Evolutionary conservation across 2,888 invertebrate genomes (phyloP).

Genomic region (Nowickia ferox): DNA sequence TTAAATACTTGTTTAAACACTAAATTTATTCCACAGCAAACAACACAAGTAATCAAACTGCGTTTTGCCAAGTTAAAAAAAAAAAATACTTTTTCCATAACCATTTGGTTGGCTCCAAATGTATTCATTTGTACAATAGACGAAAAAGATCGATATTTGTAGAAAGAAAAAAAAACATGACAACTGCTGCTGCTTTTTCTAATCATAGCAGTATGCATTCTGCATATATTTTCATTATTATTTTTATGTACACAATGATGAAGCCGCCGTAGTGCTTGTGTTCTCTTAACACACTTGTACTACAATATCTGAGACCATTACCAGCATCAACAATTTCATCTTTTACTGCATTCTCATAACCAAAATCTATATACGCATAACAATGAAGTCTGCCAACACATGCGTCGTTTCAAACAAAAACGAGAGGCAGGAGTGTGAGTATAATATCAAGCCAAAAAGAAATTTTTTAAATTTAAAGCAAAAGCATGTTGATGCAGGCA

Average conservation of each 20-base stretch:
- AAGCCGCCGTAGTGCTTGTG: background rate
- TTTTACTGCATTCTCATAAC: constrained; percentile 39
- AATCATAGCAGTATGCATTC: constrained; percentile 35
- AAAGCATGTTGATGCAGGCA: too few relatives aligned
- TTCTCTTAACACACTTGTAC: constrained; percentile 47
- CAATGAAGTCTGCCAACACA: constrained; percentile 61
- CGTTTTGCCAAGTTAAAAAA: constrained; percentile 32
- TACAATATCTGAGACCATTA: constrained; percentile 43
- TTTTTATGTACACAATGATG: constrained; percentile 24
- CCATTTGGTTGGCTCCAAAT: constrained; percentile 6
- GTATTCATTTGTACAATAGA: constrained; percentile 2
- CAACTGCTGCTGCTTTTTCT: constrained; percentile 2
- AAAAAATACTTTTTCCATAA: background rate
- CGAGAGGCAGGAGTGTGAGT: background rate
- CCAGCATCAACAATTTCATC: constrained; percentile 39
- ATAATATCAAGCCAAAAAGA: background rate
- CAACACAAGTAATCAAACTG: constrained; percentile 20
- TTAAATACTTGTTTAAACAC: constrained; percentile 3
- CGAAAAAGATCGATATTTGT: constrained; percentile 41
- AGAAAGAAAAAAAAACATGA: background rate
- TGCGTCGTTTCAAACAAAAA: constrained; percentile 17
- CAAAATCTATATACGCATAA: constrained; percentile 57
- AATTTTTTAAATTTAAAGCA: too few relatives aligned
- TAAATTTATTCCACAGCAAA: constrained; percentile 6
- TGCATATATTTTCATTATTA: constrained; percentile 45